Conservation (phyloP, 2,113 vertebrate species). For the Pomatorhinus ruficollis region DNA sequence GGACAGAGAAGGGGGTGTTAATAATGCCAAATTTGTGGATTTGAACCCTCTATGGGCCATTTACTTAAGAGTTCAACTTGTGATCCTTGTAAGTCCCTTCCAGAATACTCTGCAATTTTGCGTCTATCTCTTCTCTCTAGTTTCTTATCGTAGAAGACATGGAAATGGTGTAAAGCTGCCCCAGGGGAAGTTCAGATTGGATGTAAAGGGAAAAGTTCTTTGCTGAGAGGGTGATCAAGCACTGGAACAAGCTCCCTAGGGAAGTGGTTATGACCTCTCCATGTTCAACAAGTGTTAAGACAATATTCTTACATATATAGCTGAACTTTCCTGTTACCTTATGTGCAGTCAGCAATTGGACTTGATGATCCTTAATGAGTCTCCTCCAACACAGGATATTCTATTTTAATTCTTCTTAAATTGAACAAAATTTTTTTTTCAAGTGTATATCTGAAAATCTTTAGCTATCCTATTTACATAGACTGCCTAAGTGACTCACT, state of each 20-base stretch:
- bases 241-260: background rate
- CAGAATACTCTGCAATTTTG: background rate
- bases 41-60: background rate
- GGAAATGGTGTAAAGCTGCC: background rate
- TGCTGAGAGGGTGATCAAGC: background rate
- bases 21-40: background rate
- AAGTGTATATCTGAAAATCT: background rate
- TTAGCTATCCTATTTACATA: background rate
- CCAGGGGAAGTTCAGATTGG: background rate
- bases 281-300: background rate
- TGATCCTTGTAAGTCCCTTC: background rate
- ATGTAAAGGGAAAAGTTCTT: background rate
- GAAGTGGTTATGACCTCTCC: background rate
- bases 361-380: background rate
- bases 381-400: background rate
- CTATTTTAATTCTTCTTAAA: background rate
- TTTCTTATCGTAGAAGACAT: background rate
- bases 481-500: background rate
- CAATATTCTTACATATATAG: background rate
- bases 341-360: background rate
- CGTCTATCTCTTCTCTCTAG: background rate
- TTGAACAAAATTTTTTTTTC: background rate
- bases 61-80: background rate
- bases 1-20: background rate
- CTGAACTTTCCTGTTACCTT: background rate